Percentiles rank a stretch among this genome's conserved stretches.
Conservation (phyloP, 2,113 vertebrate genomes). For the Calyptommatus sinebrachiatus region DNA sequence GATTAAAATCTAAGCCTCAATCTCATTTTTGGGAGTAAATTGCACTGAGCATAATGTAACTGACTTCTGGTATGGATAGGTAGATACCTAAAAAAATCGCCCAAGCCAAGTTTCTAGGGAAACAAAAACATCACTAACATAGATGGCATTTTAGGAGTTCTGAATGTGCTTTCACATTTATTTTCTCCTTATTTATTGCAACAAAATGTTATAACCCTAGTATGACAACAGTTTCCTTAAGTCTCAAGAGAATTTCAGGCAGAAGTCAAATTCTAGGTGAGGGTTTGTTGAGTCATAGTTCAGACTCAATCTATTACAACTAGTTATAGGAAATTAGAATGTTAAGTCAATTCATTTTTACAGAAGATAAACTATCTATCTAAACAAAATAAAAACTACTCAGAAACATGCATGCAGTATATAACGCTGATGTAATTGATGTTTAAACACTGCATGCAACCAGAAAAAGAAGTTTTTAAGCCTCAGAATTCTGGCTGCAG, state of each 20-base stretch:
- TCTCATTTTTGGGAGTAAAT: too few relatives aligned
- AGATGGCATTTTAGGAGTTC: background rate
- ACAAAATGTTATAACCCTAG: background rate
- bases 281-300: background rate
- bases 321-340: background rate
- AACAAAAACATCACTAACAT: background rate
- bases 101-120: too few relatives aligned
- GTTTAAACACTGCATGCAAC: conserved; percentile 8
- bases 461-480: background rate
- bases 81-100: too few relatives aligned
- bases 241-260: background rate
- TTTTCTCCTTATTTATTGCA: background rate
- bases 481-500: background rate
- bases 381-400: background rate
- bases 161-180: background rate
- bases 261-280: background rate
- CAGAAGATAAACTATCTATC: background rate
- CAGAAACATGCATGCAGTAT: background rate
- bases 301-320: background rate
- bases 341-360: background rate
- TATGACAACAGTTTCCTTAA: background rate
- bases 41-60: too few relatives aligned
- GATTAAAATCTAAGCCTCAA: too few relatives aligned
- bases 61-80: too few relatives aligned
- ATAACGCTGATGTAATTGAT: background rate